phyloP scores from a whole-genome alignment of 2,797 vertebrate genomes.

The Gymnothorax javanicus region DNA sequence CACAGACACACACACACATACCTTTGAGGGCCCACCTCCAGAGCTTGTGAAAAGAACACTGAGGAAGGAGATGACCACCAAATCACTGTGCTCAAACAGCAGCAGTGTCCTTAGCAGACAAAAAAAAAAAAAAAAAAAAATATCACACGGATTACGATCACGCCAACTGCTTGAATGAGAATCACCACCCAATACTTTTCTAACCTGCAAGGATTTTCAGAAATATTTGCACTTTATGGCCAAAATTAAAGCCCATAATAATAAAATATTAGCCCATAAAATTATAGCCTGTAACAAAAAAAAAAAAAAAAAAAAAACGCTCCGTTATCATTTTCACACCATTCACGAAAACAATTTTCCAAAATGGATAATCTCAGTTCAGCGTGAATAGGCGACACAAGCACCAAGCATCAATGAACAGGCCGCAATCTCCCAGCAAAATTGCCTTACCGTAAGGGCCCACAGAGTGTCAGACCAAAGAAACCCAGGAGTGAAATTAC shows the following conservation, averaged over 20 bases:
- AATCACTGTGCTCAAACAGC: constrained; percentile 93
- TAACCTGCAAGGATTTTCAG: not conserved
- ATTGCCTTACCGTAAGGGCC: constrained; percentile 87
- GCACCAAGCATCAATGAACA: too few relatives aligned
- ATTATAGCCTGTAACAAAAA: too few relatives aligned
- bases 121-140: not conserved
- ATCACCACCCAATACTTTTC: not conserved
- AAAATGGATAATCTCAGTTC: not conserved
- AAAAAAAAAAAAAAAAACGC: not conserved
- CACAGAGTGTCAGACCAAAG: constrained; percentile 96
- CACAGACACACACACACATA: constrained; percentile 50
- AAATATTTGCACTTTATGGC: not conserved
- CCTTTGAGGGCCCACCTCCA: constrained; percentile 94
- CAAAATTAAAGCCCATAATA: too few relatives aligned
- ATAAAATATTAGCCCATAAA: too few relatives aligned
- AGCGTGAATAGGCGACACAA: not conserved
- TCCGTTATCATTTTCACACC: not conserved
- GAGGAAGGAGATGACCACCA: constrained; percentile 89
- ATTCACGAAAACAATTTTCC: not conserved
- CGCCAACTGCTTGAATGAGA: not conserved
- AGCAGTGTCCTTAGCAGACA: constrained; percentile 80
- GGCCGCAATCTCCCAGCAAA: not conserved
- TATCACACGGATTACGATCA: not conserved
- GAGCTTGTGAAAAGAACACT: constrained; percentile 90
- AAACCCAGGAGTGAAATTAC: constrained; percentile 93